phyloP scores from a whole-genome alignment of 2,797 vertebrate genomes.

The Sphenopsis melanotis region DNA sequence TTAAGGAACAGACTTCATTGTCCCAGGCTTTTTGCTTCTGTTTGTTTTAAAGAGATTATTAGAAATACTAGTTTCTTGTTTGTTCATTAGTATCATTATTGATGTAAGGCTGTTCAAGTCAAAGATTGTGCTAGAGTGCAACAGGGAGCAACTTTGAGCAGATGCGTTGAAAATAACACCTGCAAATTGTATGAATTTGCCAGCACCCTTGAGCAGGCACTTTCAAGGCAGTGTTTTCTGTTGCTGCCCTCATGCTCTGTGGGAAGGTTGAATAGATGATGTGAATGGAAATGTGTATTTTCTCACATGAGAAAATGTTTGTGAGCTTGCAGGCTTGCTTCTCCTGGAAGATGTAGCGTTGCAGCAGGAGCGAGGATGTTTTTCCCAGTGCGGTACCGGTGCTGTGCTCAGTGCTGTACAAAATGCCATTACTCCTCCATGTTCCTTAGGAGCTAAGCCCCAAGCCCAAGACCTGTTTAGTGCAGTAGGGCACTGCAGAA shows the following conservation, averaged over 20 bases:
- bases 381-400: accelerated
- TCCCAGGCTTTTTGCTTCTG: background rate
- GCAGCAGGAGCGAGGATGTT: background rate
- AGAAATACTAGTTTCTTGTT: background rate
- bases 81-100: background rate
- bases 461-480: background rate
- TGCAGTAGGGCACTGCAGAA: background rate
- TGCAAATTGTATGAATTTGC: background rate
- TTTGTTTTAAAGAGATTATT: slow-evolving; percentile 1
- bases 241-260: background rate
- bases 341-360: background rate
- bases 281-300: background rate
- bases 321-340: background rate
- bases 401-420: background rate
- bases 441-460: background rate
- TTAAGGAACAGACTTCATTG: background rate
- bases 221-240: background rate
- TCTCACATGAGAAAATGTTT: background rate
- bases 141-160: background rate
- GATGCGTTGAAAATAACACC: background rate
- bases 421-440: background rate
- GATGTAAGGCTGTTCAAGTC: background rate
- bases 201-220: background rate
- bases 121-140: background rate
- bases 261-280: background rate